phyloP scores from a whole-genome alignment of 2,888 invertebrate genomes.

The Muscina levida region DNA sequence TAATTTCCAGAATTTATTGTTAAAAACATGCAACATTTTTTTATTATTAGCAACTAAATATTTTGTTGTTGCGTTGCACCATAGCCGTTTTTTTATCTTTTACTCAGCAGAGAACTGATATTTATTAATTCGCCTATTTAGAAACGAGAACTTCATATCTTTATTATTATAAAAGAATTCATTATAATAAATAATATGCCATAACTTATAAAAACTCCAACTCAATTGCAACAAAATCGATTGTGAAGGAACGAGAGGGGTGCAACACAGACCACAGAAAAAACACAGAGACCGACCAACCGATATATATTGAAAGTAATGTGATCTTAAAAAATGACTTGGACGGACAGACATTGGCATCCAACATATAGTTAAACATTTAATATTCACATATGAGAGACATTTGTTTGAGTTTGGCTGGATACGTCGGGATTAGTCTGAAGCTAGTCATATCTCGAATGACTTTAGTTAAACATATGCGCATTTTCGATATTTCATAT shows the following conservation, averaged over 20 bases:
- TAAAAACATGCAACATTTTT: constrained; percentile 64
- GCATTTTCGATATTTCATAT: neutral
- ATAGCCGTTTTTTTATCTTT: constrained; percentile 18
- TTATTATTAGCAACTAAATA: neutral
- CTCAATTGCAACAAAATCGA: too few relatives aligned
- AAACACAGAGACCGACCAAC: neutral
- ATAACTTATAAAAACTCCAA: constrained; percentile 26
- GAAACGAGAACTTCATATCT: constrained; percentile 54
- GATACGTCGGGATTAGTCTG: neutral
- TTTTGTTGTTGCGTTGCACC: too few relatives aligned
- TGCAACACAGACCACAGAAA: neutral
- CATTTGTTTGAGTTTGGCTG: neutral
- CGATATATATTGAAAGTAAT: constrained; percentile 29
- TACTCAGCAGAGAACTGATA: neutral
- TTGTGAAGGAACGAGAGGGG: constrained; percentile 7
- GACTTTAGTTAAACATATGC: constrained; percentile 10
- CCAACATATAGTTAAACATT: constrained; percentile 5
- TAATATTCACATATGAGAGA: neutral
- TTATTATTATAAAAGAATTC: constrained; percentile 53
- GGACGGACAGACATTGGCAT: neutral
- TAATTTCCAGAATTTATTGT: constrained; percentile 64
- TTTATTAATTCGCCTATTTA: constrained; percentile 33
- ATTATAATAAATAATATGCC: constrained; percentile 63
- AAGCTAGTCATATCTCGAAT: neutral
- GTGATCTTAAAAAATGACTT: constrained; percentile 14